Conservation (phyloP, 2,797 vertebrate genomes). For the Mus spretus region DNA sequence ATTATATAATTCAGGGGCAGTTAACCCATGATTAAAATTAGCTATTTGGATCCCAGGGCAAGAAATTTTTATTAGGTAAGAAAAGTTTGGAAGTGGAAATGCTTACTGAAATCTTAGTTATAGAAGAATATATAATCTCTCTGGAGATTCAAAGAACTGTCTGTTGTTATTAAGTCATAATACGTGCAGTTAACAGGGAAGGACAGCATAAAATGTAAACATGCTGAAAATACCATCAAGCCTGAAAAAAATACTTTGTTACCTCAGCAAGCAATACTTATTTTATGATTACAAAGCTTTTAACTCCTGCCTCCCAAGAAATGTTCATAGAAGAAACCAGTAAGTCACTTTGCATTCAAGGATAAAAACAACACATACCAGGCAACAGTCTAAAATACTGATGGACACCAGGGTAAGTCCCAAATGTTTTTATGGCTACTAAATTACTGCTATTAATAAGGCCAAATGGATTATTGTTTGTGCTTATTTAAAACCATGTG, state of each 20-base stretch:
- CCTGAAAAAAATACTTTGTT: conserved; percentile 51
- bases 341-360: background rate
- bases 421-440: conserved; percentile 43
- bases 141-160: conserved; percentile 40
- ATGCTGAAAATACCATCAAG: background rate
- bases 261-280: conserved; percentile 35
- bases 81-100: conserved; percentile 31
- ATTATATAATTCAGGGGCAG: conserved; percentile 49
- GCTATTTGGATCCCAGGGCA: conserved; percentile 33
- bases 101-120: conserved; percentile 32
- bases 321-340: conserved; percentile 21
- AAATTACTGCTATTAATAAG: conserved; percentile 33
- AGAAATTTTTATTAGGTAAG: background rate
- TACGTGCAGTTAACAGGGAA: background rate
- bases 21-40: conserved; percentile 45
- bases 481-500: conserved; percentile 27
- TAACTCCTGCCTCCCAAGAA: conserved; percentile 1
- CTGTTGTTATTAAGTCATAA: conserved; percentile 57
- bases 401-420: background rate
- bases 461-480: background rate
- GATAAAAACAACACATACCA: background rate
- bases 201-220: background rate
- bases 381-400: background rate
- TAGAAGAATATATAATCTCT: conserved; percentile 33
- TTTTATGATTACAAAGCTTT: background rate